Base-by-base conservation (phyloP, 2,888 invertebrate species). In the Rhagium mordax region DNA sequence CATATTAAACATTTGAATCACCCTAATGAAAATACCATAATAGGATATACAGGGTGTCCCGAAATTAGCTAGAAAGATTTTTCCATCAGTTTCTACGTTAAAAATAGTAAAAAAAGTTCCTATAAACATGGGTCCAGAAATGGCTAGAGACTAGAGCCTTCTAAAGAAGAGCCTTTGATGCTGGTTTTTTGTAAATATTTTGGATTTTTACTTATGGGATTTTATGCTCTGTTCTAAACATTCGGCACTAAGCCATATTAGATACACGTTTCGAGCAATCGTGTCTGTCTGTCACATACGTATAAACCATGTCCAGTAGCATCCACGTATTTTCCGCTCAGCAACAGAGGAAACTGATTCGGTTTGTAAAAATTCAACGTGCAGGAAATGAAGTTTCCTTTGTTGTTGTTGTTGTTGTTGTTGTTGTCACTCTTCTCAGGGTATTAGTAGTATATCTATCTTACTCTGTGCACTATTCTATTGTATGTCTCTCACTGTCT, bases 401-500 rank as follows among this genome's bases (percentile, higher is more conserved):
- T 66, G 74, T 71, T 72, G 77, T 76, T 78, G n/a, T n/a, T n/a
- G n/a, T n/a, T n/a, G n/a, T n/a, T n/a, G n/a, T n/a, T n/a, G 77
- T 71, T 70, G 72, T 78, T 74, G 70, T 74, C 77, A 76, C 81
- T 82, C 82, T 83, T 83, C 82, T 83, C 82, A 83, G 81, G 80
- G 82, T 83, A 79, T 81, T 85, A 85, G 87, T 87, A 91, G 91
- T 90, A 90, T 90, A 85, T 87, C 87, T 88, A 85, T 87, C 85
- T 85, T 84, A 86, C 86, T 87, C 86, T 88, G 84, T 88, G 87
- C 87, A 89, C 89, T 85, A 83, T 81, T 86, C 86, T 87, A 88
- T 87, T 88, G 87, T 87, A 87, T 87, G 86, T 86, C 86, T 88
- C 82, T 87, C 87, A 87, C 89, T 89, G 88, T 90, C 89, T 90